Base-by-base conservation (phyloP, 2,113 vertebrate species). In the Morone saxatilis region DNA sequence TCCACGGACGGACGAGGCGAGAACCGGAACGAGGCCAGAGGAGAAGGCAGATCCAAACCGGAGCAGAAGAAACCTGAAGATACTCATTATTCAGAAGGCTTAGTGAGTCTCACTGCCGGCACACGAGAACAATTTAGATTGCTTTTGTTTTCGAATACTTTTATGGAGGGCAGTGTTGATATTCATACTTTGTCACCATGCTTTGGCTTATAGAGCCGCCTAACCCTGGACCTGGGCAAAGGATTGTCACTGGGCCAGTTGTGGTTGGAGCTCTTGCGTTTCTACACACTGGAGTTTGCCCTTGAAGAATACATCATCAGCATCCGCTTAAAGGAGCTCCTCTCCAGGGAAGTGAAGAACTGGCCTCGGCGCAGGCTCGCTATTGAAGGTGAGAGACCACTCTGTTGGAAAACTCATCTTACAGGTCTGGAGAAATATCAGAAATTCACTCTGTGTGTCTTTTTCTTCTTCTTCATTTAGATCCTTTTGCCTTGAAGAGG, bases 281-380 rank as follows among this genome's bases (percentile, higher is more conserved):
- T 99, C 95, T 99, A 99, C 96, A 99, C 98, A 62, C 95, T 99
- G 95, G 98, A 99, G 92, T 99, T 99, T 93, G 96, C 97, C 82
- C 96, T 98, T 91, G 98, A 99, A 88, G 98, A 99, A 69, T 95
- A 96, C 73, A 97, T 99, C 94, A 97, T 99, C 95, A 99, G 98
- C 94, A 96, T 99, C 93, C 97, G 98, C 82, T 92, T 99, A 82
- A 96, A 96, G 81, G 96, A 97, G 75, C 96, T 96, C 84, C 95
- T 99, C 70, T 96, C 97, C 67, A 95, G 98, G 90, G 98, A 99
- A 81, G 95, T 91, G 79, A 99, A 99, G 96, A 99, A 97, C 95
- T 99, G 98, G 98, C 98, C 98, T 63, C 98, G 97, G 72, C 97
- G 98, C 71, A 94, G 97, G 86, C 97, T 99, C 77, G 98, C 98